phyloP scores from a whole-genome alignment of 30 jellyfish, hydroid and myxozoan species.

The Phacellophora camtschatica region DNA sequence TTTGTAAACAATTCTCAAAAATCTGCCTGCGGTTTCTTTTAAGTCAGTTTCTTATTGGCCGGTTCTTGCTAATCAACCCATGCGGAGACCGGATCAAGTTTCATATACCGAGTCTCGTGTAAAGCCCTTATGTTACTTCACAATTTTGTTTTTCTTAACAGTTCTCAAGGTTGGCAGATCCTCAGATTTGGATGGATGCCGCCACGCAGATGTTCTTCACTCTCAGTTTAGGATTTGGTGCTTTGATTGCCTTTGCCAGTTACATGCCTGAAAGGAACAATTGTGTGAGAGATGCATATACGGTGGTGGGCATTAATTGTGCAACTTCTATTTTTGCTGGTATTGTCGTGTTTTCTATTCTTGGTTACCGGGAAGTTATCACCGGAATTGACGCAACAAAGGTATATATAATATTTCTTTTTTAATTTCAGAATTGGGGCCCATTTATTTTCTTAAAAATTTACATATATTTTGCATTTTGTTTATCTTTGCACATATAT shows the following conservation, averaged over 20 bases:
- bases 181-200: slow-evolving; percentile 98
- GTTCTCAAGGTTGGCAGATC: slow-evolving; percentile 68
- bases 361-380: slow-evolving; percentile 79
- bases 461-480: no score
- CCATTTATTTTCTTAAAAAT: no score
- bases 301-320: slow-evolving; percentile 85
- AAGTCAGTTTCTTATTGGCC: no score
- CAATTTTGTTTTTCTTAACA: not conserved
- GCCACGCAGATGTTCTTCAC: slow-evolving; percentile 98
- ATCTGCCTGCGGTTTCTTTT: no score
- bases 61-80: no score
- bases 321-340: slow-evolving; percentile 93
- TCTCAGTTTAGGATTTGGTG: slow-evolving; percentile 96
- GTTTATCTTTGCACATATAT: no score
- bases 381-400: slow-evolving; percentile 78
- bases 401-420: no score
- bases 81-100: no score
- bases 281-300: slow-evolving; percentile 86
- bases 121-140: no score
- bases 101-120: no score
- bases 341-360: slow-evolving; percentile 88
- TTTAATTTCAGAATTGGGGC: no score
- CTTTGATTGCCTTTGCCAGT: slow-evolving; percentile 91
- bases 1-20: no score
- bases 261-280: slow-evolving; percentile 92